Percentiles rank a stretch among this genome's conserved stretches.
phyloP scores from a whole-genome alignment of 2,797 vertebrate species.

The Eulemur rubriventer region DNA sequence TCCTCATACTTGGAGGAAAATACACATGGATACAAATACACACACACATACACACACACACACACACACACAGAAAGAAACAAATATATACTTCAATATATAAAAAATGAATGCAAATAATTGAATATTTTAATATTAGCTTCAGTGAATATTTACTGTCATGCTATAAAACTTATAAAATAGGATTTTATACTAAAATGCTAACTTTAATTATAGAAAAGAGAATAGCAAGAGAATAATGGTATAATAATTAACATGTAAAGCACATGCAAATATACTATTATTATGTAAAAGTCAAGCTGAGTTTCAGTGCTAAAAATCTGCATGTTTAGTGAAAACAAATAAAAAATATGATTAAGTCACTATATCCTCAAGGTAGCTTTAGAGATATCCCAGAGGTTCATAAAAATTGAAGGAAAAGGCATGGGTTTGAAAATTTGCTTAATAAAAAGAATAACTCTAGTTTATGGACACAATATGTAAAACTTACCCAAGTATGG shows the following conservation, averaged over 20 bases:
- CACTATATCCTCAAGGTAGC: neutral
- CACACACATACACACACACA: rapidly evolving
- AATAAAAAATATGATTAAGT: slow-evolving; percentile 48
- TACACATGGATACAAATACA: neutral
- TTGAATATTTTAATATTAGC: neutral
- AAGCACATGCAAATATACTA: slow-evolving; percentile 49
- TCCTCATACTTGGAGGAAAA: neutral
- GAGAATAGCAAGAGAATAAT: neutral
- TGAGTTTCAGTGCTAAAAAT: slow-evolving; percentile 28
- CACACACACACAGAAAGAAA: neutral
- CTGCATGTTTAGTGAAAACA: slow-evolving; percentile 36
- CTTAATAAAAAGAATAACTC: neutral
- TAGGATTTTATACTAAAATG: slow-evolving; percentile 28
- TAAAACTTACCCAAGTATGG: neutral
- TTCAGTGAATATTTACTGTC: slow-evolving; percentile 42
- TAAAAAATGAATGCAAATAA: slow-evolving; percentile 28
- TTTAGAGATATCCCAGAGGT: neutral
- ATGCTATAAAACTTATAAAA: slow-evolving; percentile 55
- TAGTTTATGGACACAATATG: neutral
- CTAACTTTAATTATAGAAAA: slow-evolving; percentile 62
- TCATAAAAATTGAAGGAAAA: neutral
- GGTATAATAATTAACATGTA: slow-evolving; percentile 50
- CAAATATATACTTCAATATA: neutral
- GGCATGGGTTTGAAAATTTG: neutral
- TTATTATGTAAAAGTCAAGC: slow-evolving; percentile 55